phyloP scores from a whole-genome alignment of 2,888 invertebrate genomes.

The Platynereis dumerilii region DNA sequence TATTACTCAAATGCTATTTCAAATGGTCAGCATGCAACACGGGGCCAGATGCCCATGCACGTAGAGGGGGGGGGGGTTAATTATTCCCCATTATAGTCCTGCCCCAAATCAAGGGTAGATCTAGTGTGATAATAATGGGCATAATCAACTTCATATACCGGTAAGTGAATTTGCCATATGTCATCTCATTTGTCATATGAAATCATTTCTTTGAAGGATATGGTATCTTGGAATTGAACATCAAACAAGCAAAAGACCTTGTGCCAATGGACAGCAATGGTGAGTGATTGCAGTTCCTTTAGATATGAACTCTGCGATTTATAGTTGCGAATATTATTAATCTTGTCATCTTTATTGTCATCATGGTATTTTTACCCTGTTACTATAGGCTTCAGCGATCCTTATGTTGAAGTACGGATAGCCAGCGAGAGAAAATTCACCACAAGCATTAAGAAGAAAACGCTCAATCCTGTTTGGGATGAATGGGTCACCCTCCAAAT shows the following conservation, averaged over 20 bases:
- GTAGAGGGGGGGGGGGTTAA: too few species aligned
- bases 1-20: too few species aligned
- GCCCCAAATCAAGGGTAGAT: too few species aligned
- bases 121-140: too few species aligned
- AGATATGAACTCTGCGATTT: not conserved
- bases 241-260: constrained; percentile 66
- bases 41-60: too few species aligned
- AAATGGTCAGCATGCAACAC: too few species aligned
- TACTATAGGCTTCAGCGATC: constrained; percentile 67
- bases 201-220: constrained; percentile 46
- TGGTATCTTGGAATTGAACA: constrained; percentile 65
- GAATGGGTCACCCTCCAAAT: constrained; percentile 67
- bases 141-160: too few species aligned
- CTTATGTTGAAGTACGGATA: constrained; percentile 66
- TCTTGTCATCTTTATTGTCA: not conserved
- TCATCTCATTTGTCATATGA: too few species aligned
- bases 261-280: constrained; percentile 68
- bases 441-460: constrained; percentile 67
- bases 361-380: not conserved
- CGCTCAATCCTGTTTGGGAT: constrained; percentile 68
- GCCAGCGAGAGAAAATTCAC: constrained; percentile 66
- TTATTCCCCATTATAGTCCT: too few species aligned
- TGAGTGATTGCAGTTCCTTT: constrained; percentile 33
- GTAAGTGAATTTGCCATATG: too few species aligned
- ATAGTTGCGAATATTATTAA: not conserved